Percentiles rank a stretch among this genome's conserved stretches.
Evolutionary conservation across 2,888 invertebrate genomes (phyloP).

Genomic region (Ceramica pisi): DNA sequence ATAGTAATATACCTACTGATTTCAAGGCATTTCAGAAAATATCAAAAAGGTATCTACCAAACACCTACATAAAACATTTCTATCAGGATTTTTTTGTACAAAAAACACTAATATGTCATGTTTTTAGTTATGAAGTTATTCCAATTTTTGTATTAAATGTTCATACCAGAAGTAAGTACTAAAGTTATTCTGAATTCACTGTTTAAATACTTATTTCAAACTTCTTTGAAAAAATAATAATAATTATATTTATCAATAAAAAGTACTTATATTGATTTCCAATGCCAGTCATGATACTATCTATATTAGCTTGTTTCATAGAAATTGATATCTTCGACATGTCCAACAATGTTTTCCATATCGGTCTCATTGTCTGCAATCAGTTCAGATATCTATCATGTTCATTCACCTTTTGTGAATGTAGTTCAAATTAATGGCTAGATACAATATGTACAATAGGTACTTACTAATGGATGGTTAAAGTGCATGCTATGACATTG

Average conservation of each 20-base stretch:
- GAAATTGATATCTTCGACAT: slow-evolving; percentile 31
- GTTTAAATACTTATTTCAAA: too few species aligned
- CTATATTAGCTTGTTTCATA: slow-evolving; percentile 3
- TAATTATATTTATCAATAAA: slow-evolving; percentile 17
- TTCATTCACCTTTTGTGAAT: slow-evolving; percentile 65
- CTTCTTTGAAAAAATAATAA: background rate
- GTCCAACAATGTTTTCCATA: slow-evolving; percentile 10
- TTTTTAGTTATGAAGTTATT: background rate
- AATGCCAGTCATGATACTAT: slow-evolving; percentile 20
- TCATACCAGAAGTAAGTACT: too few species aligned
- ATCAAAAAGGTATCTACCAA: background rate
- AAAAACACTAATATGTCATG: background rate
- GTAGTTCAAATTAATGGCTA: slow-evolving; percentile 23
- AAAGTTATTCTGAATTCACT: background rate
- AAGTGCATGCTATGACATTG: background rate
- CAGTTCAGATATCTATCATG: slow-evolving; percentile 57
- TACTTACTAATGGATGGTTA: slow-evolving; percentile 21
- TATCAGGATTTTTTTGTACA: background rate
- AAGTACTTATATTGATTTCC: slow-evolving; percentile 25
- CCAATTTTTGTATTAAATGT: too few species aligned
- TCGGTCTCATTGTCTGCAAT: slow-evolving; percentile 49
- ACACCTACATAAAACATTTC: background rate
- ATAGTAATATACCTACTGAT: background rate
- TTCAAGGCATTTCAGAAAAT: background rate
- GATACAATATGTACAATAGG: slow-evolving; percentile 22